Evolutionary conservation across 2,113 vertebrate species (phyloP), one percentile per base, ranked within the genome.

Genomic region (Crotophaga sulcirostris): DNA sequence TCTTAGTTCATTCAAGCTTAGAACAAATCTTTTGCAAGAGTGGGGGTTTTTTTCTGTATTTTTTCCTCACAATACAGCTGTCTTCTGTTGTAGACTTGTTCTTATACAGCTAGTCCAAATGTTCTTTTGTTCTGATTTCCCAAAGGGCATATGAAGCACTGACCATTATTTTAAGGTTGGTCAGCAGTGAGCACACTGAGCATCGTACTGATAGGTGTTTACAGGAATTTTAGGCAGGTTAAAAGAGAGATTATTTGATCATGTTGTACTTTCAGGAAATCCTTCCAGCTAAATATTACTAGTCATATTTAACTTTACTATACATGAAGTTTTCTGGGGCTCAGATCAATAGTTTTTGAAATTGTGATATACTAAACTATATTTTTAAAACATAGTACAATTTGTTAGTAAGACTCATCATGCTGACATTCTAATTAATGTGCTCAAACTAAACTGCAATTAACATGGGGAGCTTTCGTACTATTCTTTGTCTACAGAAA

Each of bases 51-150:
- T 42, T 64, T 36, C 49, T 26, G 11, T 25, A 42, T 90, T 81
- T 24, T 69, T 66, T 83, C 38, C 42, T 63, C 45, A 56, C 62
- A 89, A 73, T 47, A 73, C 19, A 69, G 23, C 21, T 19, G 2
- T 58, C 44, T 77, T 90, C 33, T 72, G 14, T 51, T 25, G 23
- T 21, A 84, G 56, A 40, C 82, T 77, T 10, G 10, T 88, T 33
- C 33, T 77, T 74, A 33, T 8, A 58, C 26, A 87, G 44, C 9
- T 4, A 60, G 12, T 33, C 34, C 51, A 94, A 69, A 80, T 4
- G 40, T 81, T 73, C 29, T 79, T 93, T 84, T 90, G 76, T 92
- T 79, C 51, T 51, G 20, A 47, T 84, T 92, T 95, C 85, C 83
- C 62, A 51, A 44, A 62, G 55, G 51, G 29, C 4, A 4, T 47